phyloP scores from a whole-genome alignment of 2,888 invertebrate species.

The Cotesia congregata region DNA sequence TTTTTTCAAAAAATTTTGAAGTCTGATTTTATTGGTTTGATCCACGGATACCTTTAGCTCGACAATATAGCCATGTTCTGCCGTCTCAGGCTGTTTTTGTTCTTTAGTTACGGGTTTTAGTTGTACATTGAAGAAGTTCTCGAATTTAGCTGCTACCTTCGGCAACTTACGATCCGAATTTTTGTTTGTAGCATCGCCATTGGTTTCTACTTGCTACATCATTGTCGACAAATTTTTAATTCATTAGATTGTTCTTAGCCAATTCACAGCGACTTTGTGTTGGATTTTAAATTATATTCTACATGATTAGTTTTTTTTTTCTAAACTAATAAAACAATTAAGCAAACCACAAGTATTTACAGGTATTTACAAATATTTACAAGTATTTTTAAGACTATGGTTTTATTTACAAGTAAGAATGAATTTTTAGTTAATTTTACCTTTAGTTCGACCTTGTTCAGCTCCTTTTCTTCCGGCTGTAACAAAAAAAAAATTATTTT shows the following conservation, averaged over 20 bases:
- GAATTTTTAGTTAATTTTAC: conserved; percentile 52
- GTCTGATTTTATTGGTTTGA: conserved; percentile 12
- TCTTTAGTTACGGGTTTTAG: conserved; percentile 74
- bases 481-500: conserved; percentile 35
- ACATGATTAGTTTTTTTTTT: neutral
- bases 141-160: conserved; percentile 71
- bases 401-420: conserved; percentile 13
- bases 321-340: neutral
- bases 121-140: conserved; percentile 75
- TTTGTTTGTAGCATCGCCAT: conserved; percentile 64
- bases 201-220: conserved; percentile 62
- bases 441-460: conserved; percentile 69
- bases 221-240: conserved; percentile 15
- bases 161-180: conserved; percentile 70
- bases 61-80: conserved; percentile 60
- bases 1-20: conserved; percentile 42
- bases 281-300: neutral
- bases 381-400: conserved; percentile 25
- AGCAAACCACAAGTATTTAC: conserved; percentile 12
- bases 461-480: conserved; percentile 59
- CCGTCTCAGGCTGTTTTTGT: conserved; percentile 58
- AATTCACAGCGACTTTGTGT: conserved; percentile 10
- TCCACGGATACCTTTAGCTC: conserved; percentile 65
- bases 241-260: neutral
- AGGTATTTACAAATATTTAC: conserved; percentile 23